Evolutionary conservation across 1,140 invertebrate genomes (phyloP).

Genomic region (Eriocheir sinensis): DNA sequence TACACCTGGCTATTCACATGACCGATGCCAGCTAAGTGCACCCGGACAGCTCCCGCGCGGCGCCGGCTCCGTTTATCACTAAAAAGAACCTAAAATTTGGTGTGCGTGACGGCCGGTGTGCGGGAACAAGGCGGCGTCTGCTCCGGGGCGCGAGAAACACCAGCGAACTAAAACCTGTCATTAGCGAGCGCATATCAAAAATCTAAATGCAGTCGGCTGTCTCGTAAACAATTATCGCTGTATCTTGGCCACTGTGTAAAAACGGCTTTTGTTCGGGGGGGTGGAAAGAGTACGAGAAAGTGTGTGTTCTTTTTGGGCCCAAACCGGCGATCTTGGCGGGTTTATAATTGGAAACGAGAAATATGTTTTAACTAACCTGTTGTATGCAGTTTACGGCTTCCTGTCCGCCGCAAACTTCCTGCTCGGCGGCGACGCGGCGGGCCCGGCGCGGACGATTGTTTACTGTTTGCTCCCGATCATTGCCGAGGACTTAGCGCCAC

Average conservation of each 20-base stretch:
- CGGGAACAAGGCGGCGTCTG: background rate
- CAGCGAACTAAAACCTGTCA: background rate
- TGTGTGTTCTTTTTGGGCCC: background rate
- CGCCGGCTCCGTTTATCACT: background rate
- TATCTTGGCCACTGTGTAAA: background rate
- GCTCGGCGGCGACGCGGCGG: background rate
- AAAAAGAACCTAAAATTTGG: conserved; percentile 26
- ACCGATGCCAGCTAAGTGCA: conserved; percentile 20
- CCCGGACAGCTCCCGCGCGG: background rate
- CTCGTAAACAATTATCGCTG: background rate
- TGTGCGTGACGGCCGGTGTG: conserved; percentile 8
- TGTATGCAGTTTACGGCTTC: background rate
- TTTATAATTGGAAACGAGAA: background rate
- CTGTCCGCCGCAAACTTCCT: background rate
- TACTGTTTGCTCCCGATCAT: background rate
- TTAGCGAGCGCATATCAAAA: background rate
- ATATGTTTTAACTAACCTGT: conserved; percentile 26
- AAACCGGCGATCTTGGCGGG: background rate
- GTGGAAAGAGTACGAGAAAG: background rate
- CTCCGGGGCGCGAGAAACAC: background rate
- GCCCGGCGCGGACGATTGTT: background rate
- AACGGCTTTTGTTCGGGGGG: background rate
- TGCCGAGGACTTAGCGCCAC: background rate
- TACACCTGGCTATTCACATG: background rate
- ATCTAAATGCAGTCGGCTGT: background rate